These are phyloP conservation scores for Caenorhabditis sulstoni DNA, from an alignment of 2,888 invertebrate genomes.

Conservation along the genomic window DNA sequence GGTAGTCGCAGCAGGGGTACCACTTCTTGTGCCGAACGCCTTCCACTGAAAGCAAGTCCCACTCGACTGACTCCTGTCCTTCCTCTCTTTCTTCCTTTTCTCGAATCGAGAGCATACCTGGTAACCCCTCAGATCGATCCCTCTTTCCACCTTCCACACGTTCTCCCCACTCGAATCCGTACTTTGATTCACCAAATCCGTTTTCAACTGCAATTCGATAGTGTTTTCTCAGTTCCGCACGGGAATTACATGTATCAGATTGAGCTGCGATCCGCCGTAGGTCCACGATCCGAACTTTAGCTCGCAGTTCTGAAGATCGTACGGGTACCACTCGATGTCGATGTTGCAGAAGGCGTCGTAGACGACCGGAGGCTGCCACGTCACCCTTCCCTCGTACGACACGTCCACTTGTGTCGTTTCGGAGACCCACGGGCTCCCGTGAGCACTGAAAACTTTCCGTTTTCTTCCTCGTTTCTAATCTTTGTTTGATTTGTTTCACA, in stretches of 20 bases:
- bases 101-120: too few relatives aligned
- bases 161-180: constrained; percentile 55
- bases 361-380: constrained; percentile 77
- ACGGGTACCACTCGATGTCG: constrained; percentile 79
- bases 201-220: constrained; percentile 61
- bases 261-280: constrained; percentile 77
- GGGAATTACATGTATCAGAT: constrained; percentile 75
- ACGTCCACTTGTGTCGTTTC: constrained; percentile 76
- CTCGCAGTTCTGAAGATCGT: constrained; percentile 78
- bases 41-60: constrained; percentile 77
- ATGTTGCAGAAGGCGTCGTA: constrained; percentile 80
- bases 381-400: constrained; percentile 70
- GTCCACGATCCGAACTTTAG: constrained; percentile 80
- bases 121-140: constrained; percentile 76
- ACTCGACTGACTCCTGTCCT: constrained; percentile 80
- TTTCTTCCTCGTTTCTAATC: too few relatives aligned
- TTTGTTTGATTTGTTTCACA: too few relatives aligned
- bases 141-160: constrained; percentile 67
- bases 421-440: constrained; percentile 77
- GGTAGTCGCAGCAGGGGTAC: constrained; percentile 80
- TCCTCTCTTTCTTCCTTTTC: too few relatives aligned
- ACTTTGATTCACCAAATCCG: constrained; percentile 62
- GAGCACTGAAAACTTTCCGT: constrained; percentile 72
- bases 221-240: neutral
- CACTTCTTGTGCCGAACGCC: constrained; percentile 86